phyloP scores from a whole-genome alignment of 2,113 vertebrate species.

The Odocoileus virginianus region DNA sequence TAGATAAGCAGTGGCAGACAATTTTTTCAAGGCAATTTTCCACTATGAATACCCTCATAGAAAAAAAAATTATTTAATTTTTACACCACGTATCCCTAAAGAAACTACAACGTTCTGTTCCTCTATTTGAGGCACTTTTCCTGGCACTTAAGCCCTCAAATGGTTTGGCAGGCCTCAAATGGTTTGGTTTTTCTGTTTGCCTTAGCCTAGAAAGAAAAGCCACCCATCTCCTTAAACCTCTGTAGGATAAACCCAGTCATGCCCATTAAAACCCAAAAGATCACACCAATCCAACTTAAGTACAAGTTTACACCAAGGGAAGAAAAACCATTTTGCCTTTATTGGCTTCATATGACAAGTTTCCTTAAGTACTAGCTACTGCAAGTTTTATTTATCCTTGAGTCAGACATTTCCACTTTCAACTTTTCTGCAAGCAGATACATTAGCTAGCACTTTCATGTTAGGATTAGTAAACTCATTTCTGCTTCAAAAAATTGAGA shows the following conservation, averaged over 20 bases:
- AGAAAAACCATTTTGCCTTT: slow-evolving; percentile 41
- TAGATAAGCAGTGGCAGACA: background rate
- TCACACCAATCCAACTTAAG: slow-evolving; percentile 51
- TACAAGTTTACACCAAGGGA: slow-evolving; percentile 52
- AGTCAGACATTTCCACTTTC: slow-evolving; percentile 42
- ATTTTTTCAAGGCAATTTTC: slow-evolving; percentile 4
- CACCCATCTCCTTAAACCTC: slow-evolving; percentile 54
- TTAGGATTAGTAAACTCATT: slow-evolving; percentile 32
- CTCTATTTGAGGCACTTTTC: slow-evolving; percentile 50
- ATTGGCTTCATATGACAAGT: slow-evolving; percentile 46
- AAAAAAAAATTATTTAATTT: slow-evolving; percentile 15
- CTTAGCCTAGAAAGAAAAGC: slow-evolving; percentile 74
- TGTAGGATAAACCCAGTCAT: slow-evolving; percentile 49
- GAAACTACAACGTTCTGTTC: slow-evolving; percentile 23
- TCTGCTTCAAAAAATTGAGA: background rate
- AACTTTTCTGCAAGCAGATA: background rate
- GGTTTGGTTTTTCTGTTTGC: slow-evolving; percentile 64
- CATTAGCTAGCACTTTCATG: background rate
- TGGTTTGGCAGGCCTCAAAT: slow-evolving; percentile 53
- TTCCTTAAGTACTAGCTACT: slow-evolving; percentile 38
- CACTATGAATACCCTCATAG: slow-evolving; percentile 16
- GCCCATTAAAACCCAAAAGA: slow-evolving; percentile 67
- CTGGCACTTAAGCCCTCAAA: slow-evolving; percentile 48
- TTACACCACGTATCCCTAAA: background rate
- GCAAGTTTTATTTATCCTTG: slow-evolving; percentile 23